Base-by-base conservation (phyloP, 1,140 invertebrate species). In the Cepaea nemoralis region DNA sequence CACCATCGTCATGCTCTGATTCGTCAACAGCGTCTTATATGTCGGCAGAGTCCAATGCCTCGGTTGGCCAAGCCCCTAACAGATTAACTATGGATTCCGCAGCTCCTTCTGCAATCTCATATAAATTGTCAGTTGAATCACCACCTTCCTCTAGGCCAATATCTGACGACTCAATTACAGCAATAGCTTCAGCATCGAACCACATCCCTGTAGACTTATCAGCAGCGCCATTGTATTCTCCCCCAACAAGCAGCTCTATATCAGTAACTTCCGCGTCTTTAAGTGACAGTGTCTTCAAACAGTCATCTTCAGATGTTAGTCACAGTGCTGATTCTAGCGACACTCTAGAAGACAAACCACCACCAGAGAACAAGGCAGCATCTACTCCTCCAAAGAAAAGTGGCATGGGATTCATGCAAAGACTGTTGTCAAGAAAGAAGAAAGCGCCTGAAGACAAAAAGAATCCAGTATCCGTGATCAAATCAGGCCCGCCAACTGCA, bases 381-480 rank as follows among this genome's bases (percentile, higher is more conserved):
- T 6, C 69, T 16, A 66, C 39, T 22, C 55, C 76, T 14, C 27
- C 82, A 78, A 86, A 85, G 82, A 73, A 69, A 22, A 35, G 79
- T 73, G 81, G 85, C 77, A 76, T 86, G 83, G 86, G 88, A 22
- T 89, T 90, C 74, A 90, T 90, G 85, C 87, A 89, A 76, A 85
- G 88, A 70, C 80, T 90, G 39, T 85, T 90, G 48, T 86, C 88
- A 0, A 88, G 88, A 80, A 88, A 87, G 82, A 90, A 89, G 81
- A 83, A 83, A 71, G 22, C 37, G 19, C 50, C 39, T 37, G 77
- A 74, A 27, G 27, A 37, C 70, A 35, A 82, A 82, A 75, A 83
- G 31, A 67, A 55, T 73, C 79, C 81, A 75, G 24, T 85, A 79
- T 48, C 78, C 50, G 69, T 81, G 79, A 14, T 66, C 76, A 22